Evolutionary conservation across 2,888 invertebrate species (phyloP).

Genomic region (Drosophila seclusa): DNA sequence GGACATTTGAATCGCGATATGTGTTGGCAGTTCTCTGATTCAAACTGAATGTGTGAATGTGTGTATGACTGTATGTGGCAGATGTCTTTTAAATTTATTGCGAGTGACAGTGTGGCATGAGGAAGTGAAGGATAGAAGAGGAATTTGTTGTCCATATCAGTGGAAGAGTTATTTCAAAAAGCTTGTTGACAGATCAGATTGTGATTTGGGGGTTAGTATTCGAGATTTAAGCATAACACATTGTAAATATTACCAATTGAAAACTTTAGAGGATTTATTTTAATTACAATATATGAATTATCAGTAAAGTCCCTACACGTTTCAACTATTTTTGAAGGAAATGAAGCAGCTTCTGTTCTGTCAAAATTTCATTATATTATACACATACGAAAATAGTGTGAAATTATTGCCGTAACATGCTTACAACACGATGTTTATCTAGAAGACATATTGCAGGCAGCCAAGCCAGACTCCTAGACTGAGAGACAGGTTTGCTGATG

Average conservation of each 20-base stretch:
- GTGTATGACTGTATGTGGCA: conserved; percentile 25
- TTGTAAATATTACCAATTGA: neutral
- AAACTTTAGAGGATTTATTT: neutral
- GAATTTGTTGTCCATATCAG: conserved; percentile 24
- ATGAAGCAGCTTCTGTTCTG: neutral
- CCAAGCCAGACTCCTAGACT: conserved; percentile 8
- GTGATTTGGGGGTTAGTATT: neutral
- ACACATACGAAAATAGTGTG: conserved; percentile 24
- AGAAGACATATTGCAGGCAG: conserved; percentile 50
- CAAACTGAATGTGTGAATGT: conserved; percentile 27
- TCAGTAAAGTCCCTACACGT: neutral
- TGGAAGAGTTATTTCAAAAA: conserved; percentile 3
- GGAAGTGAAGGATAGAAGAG: conserved; percentile 25
- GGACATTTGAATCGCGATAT: conserved; percentile 66
- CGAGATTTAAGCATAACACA: neutral
- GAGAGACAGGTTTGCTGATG: conserved; percentile 1
- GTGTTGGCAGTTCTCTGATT: conserved; percentile 31
- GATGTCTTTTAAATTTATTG: conserved; percentile 49
- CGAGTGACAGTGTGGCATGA: neutral
- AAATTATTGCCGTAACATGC: conserved; percentile 31
- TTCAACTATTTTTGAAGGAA: neutral
- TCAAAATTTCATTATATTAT: conserved; percentile 44
- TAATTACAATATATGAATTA: neutral
- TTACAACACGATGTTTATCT: conserved; percentile 57
- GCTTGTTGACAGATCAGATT: conserved; percentile 3